These are phyloP conservation scores for Actinopyga echinites DNA, from an alignment of 53 echinoderm and acorn worm species.

Conservation along the genomic window DNA sequence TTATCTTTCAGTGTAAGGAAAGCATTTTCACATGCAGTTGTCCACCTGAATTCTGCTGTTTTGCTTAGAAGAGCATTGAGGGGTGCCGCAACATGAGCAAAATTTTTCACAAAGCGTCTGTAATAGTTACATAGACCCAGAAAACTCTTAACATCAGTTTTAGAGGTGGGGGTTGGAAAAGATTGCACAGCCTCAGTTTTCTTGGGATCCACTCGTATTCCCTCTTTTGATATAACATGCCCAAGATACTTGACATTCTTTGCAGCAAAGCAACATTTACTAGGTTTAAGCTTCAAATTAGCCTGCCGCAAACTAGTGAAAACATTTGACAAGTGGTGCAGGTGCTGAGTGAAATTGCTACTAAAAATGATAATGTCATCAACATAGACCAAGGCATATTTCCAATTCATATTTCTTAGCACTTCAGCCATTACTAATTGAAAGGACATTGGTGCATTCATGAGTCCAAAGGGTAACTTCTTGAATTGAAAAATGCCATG, in stretches of 20 bases:
- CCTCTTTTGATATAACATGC: slow-evolving; percentile 33
- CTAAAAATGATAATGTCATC: slow-evolving; percentile 47
- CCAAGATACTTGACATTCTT: slow-evolving; percentile 43
- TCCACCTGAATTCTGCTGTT: background rate
- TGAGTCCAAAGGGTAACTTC: slow-evolving; percentile 53
- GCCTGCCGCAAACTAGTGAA: slow-evolving; percentile 16
- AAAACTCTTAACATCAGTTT: slow-evolving; percentile 9
- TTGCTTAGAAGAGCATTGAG: background rate
- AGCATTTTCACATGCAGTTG: slow-evolving; percentile 2
- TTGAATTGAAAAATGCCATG: slow-evolving; percentile 56
- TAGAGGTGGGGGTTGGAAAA: background rate
- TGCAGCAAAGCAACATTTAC: slow-evolving; percentile 47
- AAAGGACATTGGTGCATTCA: slow-evolving; percentile 48
- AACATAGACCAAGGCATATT: slow-evolving; percentile 55
- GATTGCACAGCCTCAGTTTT: slow-evolving; percentile 14
- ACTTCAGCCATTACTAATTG: slow-evolving; percentile 52
- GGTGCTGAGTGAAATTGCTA: slow-evolving; percentile 29
- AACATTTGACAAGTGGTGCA: slow-evolving; percentile 15
- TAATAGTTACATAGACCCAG: slow-evolving; percentile 40
- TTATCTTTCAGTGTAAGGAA: background rate
- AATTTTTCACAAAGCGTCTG: slow-evolving; percentile 2
- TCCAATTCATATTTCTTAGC: slow-evolving; percentile 51
- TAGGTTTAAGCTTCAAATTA: slow-evolving; percentile 37
- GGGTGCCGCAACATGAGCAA: slow-evolving; percentile 23
- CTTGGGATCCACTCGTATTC: slow-evolving; percentile 17